Evolutionary conservation across 2,113 vertebrate species (phyloP), one percentile per base, ranked within the genome.

Genomic region (Oncorhynchus masou): DNA sequence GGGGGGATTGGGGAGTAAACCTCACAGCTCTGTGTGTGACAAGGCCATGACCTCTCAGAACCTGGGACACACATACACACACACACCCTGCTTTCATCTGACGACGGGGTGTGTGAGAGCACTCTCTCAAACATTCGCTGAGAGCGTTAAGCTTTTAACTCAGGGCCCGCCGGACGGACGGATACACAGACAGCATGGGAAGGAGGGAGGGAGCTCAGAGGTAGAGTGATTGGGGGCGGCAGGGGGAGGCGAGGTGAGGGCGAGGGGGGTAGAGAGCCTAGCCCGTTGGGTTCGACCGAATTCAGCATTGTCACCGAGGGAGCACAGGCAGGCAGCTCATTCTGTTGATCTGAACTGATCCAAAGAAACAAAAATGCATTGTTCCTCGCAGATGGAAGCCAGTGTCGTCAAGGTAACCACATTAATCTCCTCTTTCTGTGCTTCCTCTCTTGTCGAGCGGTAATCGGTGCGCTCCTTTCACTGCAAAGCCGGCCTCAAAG

Each of bases 361-460:
- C 96, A 95, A 96, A 96, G 97, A 97, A 99, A 99, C 98, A 99
- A 98, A 98, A 98, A 96, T 95, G 95, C 96, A 99, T 99, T 99
- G 98, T 99, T 99, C 97, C 95, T 97, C 95, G 91, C 97, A 98
- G 96, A 98, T 98, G 97, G 97, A 99, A 98, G 96, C 96, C 94
- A 96, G 96, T 98, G 98, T 99, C 97, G 95, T 96, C 98, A 96
- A 98, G 98, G 98, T 98, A 99, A 99, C 97, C 95, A 96, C 96
- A 99, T 98, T 99, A 99, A 99, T 99, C 98, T 98, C 96, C 96
- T 94, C 96, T 97, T 98, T 97, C 96, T 97, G 94, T 93, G 96
- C 95, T 98, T 97, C 97, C 97, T 98, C 97, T 96, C 96, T 98
- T 96, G 96, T 96, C 96, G 96, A 93, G 96, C 94, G 82, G 95